phyloP scores from a whole-genome alignment of 2,797 vertebrate genomes.

The Microtus obscurus region DNA sequence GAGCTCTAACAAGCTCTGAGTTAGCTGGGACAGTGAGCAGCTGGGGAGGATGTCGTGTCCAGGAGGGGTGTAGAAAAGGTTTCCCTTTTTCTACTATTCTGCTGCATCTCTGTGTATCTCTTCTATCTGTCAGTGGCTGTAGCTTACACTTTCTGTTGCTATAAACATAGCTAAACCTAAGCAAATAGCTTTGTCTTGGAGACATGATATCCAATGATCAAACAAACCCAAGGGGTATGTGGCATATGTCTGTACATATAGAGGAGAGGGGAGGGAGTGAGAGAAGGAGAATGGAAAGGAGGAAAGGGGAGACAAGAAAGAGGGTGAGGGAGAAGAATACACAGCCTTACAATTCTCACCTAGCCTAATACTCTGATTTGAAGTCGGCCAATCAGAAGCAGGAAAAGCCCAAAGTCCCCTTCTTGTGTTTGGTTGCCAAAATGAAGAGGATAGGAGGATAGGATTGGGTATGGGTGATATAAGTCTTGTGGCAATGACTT shows the following conservation, averaged over 20 bases:
- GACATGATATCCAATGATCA: not conserved
- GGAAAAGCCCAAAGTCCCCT: too few species aligned
- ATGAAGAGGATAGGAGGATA: too few species aligned
- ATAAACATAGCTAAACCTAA: not conserved
- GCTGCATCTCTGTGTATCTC: not conserved
- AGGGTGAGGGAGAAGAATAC: too few species aligned
- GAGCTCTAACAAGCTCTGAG: too few species aligned
- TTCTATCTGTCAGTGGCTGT: not conserved
- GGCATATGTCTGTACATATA: not conserved
- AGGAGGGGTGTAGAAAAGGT: not conserved
- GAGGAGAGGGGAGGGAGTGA: rapidly evolving
- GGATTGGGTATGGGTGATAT: not conserved
- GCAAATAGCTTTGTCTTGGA: not conserved
- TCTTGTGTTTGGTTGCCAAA: not conserved
- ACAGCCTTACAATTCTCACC: not conserved
- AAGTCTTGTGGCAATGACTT: not conserved
- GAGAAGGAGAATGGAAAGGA: too few species aligned
- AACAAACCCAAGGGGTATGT: not conserved
- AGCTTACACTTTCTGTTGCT: not conserved
- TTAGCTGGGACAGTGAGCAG: not conserved
- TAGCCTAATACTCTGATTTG: not conserved
- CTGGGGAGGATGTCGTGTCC: not conserved
- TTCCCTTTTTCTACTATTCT: not conserved
- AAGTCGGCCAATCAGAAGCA: not conserved
- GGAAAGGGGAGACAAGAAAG: not conserved